phyloP scores from a whole-genome alignment of 2,113 vertebrate species.

The Periophthalmodon schlosseri region DNA sequence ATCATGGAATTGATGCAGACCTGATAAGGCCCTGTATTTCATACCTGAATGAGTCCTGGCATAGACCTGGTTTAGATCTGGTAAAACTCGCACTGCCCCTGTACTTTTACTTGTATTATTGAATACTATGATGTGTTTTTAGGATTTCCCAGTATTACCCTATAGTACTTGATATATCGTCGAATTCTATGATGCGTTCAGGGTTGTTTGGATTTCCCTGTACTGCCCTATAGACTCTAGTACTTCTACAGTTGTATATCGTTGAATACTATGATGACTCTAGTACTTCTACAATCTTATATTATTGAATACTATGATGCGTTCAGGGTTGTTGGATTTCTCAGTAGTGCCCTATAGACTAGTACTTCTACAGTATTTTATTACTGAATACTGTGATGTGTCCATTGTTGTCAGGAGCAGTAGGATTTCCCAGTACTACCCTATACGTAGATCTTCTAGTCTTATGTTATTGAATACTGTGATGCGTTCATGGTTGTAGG shows the following conservation, averaged over 20 bases:
- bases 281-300: background rate
- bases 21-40: no score
- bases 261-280: background rate
- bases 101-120: no score
- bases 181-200: background rate
- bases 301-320: background rate
- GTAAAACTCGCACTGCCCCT: no score
- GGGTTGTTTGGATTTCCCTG: background rate
- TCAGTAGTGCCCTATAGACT: background rate
- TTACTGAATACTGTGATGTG: background rate
- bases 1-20: no score
- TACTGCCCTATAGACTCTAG: background rate
- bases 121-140: background rate
- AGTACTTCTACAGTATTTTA: no score
- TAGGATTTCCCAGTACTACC: background rate
- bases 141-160: conserved; percentile 3
- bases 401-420: background rate
- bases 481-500: background rate
- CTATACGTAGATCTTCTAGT: background rate
- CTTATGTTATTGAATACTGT: background rate
- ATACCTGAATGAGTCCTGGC: no score
- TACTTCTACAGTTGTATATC: no score
- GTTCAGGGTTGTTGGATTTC: conserved; percentile 1
- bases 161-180: no score
- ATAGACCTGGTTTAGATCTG: no score